Evolutionary conservation across 2,113 vertebrate genomes (phyloP).

Genomic region (Lepus europaeus): DNA sequence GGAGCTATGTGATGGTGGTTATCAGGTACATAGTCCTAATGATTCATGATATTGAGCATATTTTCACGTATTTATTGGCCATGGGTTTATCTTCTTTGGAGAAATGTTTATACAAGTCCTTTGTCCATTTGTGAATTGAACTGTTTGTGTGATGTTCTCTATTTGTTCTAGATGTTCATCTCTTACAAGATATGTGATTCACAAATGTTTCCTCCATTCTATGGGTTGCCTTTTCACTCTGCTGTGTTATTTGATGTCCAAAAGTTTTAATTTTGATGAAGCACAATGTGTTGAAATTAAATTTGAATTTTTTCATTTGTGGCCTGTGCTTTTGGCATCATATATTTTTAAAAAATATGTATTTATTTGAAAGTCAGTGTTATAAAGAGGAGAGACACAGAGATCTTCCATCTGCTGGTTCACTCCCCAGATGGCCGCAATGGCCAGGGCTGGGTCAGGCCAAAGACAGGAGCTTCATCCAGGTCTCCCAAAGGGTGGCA

Average conservation of each 20-base stretch:
- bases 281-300: neutral
- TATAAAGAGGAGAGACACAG: too few species aligned
- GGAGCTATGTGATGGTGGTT: neutral
- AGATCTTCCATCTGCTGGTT: too few species aligned
- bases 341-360: too few species aligned
- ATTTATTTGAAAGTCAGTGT: too few species aligned
- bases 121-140: neutral
- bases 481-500: too few species aligned
- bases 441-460: too few species aligned
- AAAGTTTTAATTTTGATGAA: neutral
- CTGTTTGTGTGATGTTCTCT: neutral
- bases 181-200: neutral
- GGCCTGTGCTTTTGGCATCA: neutral
- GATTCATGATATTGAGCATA: neutral
- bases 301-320: neutral
- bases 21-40: slow-evolving; percentile 18
- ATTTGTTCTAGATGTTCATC: slow-evolving; percentile 3
- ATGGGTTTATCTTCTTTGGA: slow-evolving; percentile 32
- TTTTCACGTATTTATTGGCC: neutral
- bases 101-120: slow-evolving; percentile 19
- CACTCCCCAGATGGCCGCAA: too few species aligned
- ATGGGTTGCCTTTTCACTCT: slow-evolving; percentile 10
- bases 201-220: neutral
- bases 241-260: neutral
- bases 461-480: too few species aligned